These are phyloP conservation scores for honey bee (Apis mellifera) DNA, from an alignment of 1,140 invertebrate genomes.

Conservation along the genomic window DNA sequence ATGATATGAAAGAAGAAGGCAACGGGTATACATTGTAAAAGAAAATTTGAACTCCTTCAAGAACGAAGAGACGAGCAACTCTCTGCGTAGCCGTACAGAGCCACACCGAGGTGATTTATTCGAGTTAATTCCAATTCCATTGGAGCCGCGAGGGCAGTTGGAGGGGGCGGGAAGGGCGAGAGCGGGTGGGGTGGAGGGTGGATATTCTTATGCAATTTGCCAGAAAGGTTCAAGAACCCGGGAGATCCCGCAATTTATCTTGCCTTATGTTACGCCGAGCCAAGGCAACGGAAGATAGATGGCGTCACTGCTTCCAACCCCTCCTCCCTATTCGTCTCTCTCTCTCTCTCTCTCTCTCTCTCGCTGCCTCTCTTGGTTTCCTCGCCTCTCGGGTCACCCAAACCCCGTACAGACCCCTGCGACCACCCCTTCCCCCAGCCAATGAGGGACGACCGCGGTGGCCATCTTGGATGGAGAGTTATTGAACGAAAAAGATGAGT, in stretches of 20 bases:
- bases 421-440: slow-evolving; percentile 81
- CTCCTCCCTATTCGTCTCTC: slow-evolving; percentile 49
- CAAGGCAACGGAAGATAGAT: slow-evolving; percentile 82
- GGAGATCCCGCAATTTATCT: slow-evolving; percentile 83
- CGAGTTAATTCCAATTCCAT: slow-evolving; percentile 83
- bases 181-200: slow-evolving; percentile 71
- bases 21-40: slow-evolving; percentile 70
- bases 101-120: slow-evolving; percentile 80
- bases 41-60: slow-evolving; percentile 75
- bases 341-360: slow-evolving; percentile 25
- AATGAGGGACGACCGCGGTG: slow-evolving; percentile 82
- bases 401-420: slow-evolving; percentile 71
- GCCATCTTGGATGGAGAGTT: slow-evolving; percentile 82
- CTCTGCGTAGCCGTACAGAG: slow-evolving; percentile 71
- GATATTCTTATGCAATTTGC: slow-evolving; percentile 83
- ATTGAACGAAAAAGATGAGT: slow-evolving; percentile 83
- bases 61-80: slow-evolving; percentile 61
- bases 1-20: neutral
- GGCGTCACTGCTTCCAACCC: slow-evolving; percentile 81
- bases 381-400: slow-evolving; percentile 65
- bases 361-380: slow-evolving; percentile 47
- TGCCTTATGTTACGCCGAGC: slow-evolving; percentile 83
- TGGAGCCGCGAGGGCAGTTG: slow-evolving; percentile 77
- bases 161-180: slow-evolving; percentile 56
- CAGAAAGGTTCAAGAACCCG: slow-evolving; percentile 83